These are phyloP conservation scores for Incurvaria masculella DNA, from an alignment of 2,888 invertebrate genomes.

Conservation along the genomic window DNA sequence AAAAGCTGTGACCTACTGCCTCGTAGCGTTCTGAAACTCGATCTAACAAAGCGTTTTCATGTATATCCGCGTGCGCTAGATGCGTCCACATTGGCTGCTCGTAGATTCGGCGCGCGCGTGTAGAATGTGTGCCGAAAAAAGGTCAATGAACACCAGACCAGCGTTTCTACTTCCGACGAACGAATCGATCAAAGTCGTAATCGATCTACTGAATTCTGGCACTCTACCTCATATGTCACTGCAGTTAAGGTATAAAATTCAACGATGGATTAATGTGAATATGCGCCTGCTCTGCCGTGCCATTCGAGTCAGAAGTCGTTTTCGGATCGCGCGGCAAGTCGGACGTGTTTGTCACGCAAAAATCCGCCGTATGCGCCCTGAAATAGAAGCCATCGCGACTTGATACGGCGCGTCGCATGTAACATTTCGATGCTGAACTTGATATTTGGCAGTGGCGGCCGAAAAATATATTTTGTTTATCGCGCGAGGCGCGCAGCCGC, in stretches of 20 bases:
- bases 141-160: conserved; percentile 55
- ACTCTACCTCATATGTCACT: not conserved
- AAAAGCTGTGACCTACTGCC: too few species aligned
- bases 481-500: conserved; percentile 48
- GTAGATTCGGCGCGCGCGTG: conserved; percentile 1
- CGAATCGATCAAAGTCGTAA: conserved; percentile 8
- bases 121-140: conserved; percentile 48
- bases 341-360: not conserved
- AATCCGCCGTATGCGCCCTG: not conserved
- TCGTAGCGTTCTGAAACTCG: not conserved
- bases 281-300: too few species aligned
- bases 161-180: conserved; percentile 43
- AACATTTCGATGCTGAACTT: not conserved
- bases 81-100: not conserved
- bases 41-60: not conserved
- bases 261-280: too few species aligned
- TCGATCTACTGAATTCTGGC: not conserved
- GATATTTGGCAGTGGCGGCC: conserved; percentile 41
- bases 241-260: not conserved
- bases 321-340: not conserved
- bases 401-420: not conserved
- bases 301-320: not conserved
- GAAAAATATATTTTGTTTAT: conserved; percentile 54
- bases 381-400: not conserved
- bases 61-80: not conserved